phyloP scores from a whole-genome alignment of 2,888 invertebrate genomes.

The Allolobophora icterica region DNA sequence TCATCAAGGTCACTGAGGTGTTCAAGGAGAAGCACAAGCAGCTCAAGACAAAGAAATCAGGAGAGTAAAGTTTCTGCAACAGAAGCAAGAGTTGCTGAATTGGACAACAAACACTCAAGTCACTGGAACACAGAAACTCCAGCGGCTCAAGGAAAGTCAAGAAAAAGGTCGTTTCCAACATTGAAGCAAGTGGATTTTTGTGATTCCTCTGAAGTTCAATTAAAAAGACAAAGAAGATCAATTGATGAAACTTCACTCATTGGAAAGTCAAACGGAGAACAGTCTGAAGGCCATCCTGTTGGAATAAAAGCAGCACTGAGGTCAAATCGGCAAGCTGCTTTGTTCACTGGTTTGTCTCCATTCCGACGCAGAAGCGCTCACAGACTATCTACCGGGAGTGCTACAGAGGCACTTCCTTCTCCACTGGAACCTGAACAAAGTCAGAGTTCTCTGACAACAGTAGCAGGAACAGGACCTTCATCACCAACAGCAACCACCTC shows the following conservation, averaged over 20 bases:
- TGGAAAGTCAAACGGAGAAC: not conserved
- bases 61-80: not conserved
- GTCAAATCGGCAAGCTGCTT: conserved; percentile 25
- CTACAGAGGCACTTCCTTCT: not conserved
- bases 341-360: conserved; percentile 29
- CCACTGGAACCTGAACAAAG: conserved; percentile 1
- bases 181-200: not conserved
- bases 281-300: not conserved
- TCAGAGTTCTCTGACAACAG: not conserved
- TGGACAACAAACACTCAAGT: not conserved
- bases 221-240: not conserved
- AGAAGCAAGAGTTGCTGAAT: not conserved
- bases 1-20: conserved; percentile 11
- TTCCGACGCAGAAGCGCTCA: not conserved
- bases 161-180: conserved; percentile 2
- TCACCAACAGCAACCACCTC: conserved; percentile 19
- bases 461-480: not conserved
- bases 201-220: not conserved
- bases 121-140: conserved; percentile 4
- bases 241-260: conserved; percentile 13
- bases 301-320: conserved; percentile 32
- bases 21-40: conserved; percentile 14
- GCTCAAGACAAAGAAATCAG: conserved; percentile 7
- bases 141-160: not conserved
- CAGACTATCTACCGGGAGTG: conserved; percentile 3